phyloP scores from a whole-genome alignment of 1,140 invertebrate genomes.

The Ephestia elutella region DNA sequence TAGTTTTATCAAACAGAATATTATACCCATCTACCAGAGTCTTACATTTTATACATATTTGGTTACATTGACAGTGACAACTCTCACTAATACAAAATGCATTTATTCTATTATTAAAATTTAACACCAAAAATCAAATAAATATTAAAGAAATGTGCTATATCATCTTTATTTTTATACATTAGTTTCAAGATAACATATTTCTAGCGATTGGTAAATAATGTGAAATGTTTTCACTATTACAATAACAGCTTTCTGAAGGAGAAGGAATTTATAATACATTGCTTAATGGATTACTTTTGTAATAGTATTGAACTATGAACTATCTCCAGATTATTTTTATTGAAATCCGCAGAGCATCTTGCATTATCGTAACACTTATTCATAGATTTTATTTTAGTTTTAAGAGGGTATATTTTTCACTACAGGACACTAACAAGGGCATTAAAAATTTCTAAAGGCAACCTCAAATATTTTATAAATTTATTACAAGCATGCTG shows the following conservation, averaged over 20 bases:
- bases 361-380: no score
- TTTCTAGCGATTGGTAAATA: not conserved
- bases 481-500: not conserved
- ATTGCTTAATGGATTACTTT: no score
- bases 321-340: no score
- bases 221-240: not conserved
- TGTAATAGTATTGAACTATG: no score
- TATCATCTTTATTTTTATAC: not conserved
- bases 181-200: not conserved
- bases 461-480: not conserved
- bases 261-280: no score
- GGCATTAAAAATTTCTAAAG: no score
- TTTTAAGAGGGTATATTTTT: not conserved
- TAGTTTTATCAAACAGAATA: not conserved
- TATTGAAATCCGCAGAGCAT: no score
- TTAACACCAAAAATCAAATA: not conserved
- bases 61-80: not conserved
- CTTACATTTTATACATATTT: not conserved
- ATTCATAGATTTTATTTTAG: not conserved
- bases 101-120: not conserved
- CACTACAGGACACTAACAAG: no score
- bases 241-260: not conserved
- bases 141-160: not conserved
- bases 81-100: conserved; percentile 2
- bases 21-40: not conserved